These are phyloP conservation scores for Progne subis DNA, from an alignment of 2,113 vertebrate genomes.

Conservation along the genomic window DNA sequence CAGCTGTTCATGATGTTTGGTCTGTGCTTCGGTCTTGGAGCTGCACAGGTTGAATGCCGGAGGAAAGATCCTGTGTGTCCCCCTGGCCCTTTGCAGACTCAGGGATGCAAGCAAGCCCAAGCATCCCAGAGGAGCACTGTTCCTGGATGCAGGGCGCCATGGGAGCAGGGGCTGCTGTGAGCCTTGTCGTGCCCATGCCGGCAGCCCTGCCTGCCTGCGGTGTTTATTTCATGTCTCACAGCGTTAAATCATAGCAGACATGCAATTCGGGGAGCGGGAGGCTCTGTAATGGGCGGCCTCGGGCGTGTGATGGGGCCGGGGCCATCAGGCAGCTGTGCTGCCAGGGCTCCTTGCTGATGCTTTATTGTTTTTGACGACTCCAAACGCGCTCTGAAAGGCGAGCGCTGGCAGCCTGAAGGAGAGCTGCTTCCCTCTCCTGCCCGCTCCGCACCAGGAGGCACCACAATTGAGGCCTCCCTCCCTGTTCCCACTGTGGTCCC, in stretches of 20 bases:
- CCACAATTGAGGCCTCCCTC: background rate
- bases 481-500: no score
- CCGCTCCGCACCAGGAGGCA: rapidly evolving
- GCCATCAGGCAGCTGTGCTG: background rate
- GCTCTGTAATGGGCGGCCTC: background rate
- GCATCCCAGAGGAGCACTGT: background rate
- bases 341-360: slow-evolving; percentile 5
- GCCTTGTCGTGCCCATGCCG: rapidly evolving
- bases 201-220: background rate
- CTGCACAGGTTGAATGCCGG: background rate
- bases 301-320: background rate
- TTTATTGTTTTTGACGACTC: slow-evolving; percentile 59
- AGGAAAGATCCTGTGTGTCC: background rate
- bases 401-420: background rate
- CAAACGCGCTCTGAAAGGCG: background rate
- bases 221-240: background rate
- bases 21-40: rapidly evolving
- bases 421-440: background rate
- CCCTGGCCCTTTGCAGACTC: background rate
- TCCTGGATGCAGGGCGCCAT: background rate
- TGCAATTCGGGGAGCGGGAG: slow-evolving; percentile 23
- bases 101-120: background rate
- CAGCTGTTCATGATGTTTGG: background rate
- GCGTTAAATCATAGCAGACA: slow-evolving; percentile 55
- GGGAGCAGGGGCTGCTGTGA: rapidly evolving